Evolutionary conservation across 2,113 vertebrate species (phyloP).

Genomic region (Todiramphus saurophagus): DNA sequence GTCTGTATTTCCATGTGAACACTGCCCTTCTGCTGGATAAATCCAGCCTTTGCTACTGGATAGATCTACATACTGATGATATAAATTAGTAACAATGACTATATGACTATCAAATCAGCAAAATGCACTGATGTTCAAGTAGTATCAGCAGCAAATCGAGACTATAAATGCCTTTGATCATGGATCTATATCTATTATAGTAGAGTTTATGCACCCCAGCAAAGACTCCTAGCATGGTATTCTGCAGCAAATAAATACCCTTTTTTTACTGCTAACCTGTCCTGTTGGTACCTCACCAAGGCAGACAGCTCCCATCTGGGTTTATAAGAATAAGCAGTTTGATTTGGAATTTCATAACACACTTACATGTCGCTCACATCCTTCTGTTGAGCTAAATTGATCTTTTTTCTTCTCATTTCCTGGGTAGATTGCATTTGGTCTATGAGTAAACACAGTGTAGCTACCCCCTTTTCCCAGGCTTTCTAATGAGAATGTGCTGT

Average conservation of each 20-base stretch:
- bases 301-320: neutral
- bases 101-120: neutral
- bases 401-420: constrained; percentile 74
- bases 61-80: neutral
- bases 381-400: constrained; percentile 67
- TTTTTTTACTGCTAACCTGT: constrained; percentile 41
- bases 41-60: neutral
- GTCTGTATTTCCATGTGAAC: neutral
- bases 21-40: neutral
- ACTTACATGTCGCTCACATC: constrained; percentile 67
- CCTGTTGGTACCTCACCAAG: constrained; percentile 9
- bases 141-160: neutral
- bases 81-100: neutral
- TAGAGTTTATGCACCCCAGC: neutral
- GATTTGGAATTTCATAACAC: constrained; percentile 69
- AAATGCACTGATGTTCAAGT: neutral
- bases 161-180: neutral
- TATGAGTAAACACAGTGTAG: constrained; percentile 76
- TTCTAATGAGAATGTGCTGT: constrained; percentile 84
- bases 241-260: constrained; percentile 42
- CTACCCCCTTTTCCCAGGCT: constrained; percentile 74
- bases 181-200: neutral
- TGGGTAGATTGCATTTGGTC: constrained; percentile 76
- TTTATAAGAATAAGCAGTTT: constrained; percentile 62
- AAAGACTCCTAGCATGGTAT: neutral